phyloP scores from a whole-genome alignment of 2,113 vertebrate species.

The Stegastes partitus region DNA sequence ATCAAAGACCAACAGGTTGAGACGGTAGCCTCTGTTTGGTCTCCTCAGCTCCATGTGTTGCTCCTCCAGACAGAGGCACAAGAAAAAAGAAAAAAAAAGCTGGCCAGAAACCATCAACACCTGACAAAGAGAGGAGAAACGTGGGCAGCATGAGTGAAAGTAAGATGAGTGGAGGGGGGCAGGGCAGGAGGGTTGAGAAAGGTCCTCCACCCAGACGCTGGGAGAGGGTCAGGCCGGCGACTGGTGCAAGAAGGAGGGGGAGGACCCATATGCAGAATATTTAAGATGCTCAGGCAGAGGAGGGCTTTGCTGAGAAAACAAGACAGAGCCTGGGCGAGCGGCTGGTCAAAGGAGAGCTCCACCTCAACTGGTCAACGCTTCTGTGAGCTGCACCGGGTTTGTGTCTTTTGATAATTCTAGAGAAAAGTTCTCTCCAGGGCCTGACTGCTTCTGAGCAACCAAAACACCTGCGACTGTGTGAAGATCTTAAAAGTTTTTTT shows the following conservation, averaged over 20 bases:
- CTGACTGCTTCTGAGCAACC: background rate
- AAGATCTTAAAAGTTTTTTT: background rate
- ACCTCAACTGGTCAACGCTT: constrained; percentile 33
- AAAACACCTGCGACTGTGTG: background rate
- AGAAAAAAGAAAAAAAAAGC: background rate
- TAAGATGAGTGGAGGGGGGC: constrained; percentile 64
- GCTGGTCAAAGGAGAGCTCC: constrained; percentile 56
- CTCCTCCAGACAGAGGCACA: constrained; percentile 30
- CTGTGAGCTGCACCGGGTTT: constrained; percentile 17
- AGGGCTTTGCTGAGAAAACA: constrained; percentile 75
- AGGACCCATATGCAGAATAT: constrained; percentile 89
- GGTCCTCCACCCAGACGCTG: constrained; percentile 74
- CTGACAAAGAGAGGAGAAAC: constrained; percentile 48
- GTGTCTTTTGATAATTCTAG: constrained; percentile 15
- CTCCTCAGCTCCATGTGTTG: constrained; percentile 9
- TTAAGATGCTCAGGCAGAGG: constrained; percentile 90
- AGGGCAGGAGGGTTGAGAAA: constrained; percentile 51
- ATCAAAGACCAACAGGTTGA: constrained; percentile 10
- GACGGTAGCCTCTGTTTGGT: constrained; percentile 32
- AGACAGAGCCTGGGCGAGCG: constrained; percentile 69
- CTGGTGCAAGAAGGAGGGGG: constrained; percentile 79
- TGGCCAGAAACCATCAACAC: constrained; percentile 54
- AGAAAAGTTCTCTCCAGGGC: constrained; percentile 7
- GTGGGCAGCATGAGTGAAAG: constrained; percentile 68
- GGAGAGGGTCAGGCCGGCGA: constrained; percentile 75